phyloP scores from a whole-genome alignment of 2,113 vertebrate species.

The western clawed frog (Xenopus tropicalis) region UCB_Xtro_10.0 CM004447.2:127227001-127227500 shows the following conservation, averaged over 20 bases:
- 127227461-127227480: background rate
- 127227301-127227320: background rate
- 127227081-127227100: no score
- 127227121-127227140: background rate
- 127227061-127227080: no score
- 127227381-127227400: background rate
- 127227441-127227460: background rate
- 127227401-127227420: background rate
- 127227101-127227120: background rate
- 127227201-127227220: background rate
- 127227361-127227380: background rate
- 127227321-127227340: background rate
- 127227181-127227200: no score
- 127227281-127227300: background rate
- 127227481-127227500: background rate
- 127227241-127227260: constrained; percentile 3
- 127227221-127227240: constrained; percentile 1
- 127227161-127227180: background rate
- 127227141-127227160: background rate
- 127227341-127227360: background rate
- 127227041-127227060: no score
- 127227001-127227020: no score
- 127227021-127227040: no score
- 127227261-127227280: background rate
- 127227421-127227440: background rate